A percentile compares a stretch with the other conserved stretches of the same genome.
These are phyloP conservation scores for Keiferia lycopersicella DNA, from an alignment of 2,888 invertebrate genomes.

Conservation along the genomic window DNA sequence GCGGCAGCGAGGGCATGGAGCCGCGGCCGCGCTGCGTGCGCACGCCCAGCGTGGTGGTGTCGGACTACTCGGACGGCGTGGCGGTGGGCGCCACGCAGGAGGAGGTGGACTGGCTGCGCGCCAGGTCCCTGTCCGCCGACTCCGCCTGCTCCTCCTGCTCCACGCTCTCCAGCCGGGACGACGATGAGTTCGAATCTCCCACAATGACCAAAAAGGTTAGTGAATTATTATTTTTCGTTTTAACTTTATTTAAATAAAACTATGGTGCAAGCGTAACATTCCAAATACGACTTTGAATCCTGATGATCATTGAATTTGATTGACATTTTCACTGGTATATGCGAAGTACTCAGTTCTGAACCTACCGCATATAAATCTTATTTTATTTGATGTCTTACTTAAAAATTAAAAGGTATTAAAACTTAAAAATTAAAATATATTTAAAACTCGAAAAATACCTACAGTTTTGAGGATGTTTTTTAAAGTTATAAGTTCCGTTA, in stretches of 20 bases:
- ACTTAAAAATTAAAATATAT: no score
- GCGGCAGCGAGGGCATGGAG: constrained; percentile 74
- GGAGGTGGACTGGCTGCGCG: constrained; percentile 71
- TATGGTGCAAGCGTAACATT: no score
- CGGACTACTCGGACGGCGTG: constrained; percentile 90
- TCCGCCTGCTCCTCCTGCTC: constrained; percentile 90
- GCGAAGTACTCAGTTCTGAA: no score
- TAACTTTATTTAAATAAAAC: neutral
- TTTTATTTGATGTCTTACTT: no score
- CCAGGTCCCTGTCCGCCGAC: constrained; percentile 81
- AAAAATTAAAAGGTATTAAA: no score
- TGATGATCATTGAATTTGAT: no score
- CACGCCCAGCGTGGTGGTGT: constrained; percentile 93
- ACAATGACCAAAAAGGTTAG: constrained; percentile 77
- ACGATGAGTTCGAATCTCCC: constrained; percentile 78
- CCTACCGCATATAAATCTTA: no score
- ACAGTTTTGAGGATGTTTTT: neutral
- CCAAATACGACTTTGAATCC: no score
- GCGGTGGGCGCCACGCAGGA: constrained; percentile 73
- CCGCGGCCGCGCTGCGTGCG: constrained; percentile 83
- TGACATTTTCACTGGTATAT: no score
- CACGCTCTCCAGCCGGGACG: constrained; percentile 87
- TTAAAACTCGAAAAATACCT: neutral
- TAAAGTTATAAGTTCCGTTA: neutral
- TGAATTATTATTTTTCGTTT: constrained; percentile 33